These are phyloP conservation scores for Pycnonotus jocosus DNA, from an alignment of 2,113 vertebrate genomes.

Conservation along the genomic window DNA sequence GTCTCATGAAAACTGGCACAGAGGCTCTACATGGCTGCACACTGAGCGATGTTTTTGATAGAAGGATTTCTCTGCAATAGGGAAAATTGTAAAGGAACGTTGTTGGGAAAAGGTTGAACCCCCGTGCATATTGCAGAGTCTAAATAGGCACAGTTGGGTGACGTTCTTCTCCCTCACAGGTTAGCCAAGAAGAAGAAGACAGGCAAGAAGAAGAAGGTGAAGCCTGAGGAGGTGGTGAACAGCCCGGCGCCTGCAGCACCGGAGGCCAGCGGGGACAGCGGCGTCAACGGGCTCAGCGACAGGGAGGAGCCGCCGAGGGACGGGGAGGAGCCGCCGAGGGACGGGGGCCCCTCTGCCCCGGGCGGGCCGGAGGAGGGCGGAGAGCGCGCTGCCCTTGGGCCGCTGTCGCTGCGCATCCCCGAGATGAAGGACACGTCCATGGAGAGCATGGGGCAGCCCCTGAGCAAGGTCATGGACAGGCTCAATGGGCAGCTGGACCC, in stretches of 20 bases:
- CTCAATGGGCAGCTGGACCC: slow-evolving; percentile 81
- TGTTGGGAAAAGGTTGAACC: neutral
- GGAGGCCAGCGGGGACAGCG: neutral
- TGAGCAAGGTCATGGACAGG: slow-evolving; percentile 85
- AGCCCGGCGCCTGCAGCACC: fast-evolving
- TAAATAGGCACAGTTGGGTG: neutral
- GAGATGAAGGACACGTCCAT: slow-evolving; percentile 93
- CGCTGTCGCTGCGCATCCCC: slow-evolving; percentile 75
- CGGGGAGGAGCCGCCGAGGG: neutral
- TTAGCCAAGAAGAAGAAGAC: slow-evolving; percentile 86
- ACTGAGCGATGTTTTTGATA: fast-evolving
- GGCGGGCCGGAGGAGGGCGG: neutral
- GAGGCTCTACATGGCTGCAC: neutral
- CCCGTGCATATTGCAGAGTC: fast-evolving
- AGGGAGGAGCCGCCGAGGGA: neutral
- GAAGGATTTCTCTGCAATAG: neutral
- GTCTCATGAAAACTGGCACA: neutral
- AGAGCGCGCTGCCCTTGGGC: neutral
- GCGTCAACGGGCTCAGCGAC: neutral
- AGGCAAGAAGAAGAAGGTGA: slow-evolving; percentile 81
- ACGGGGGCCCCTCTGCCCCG: fast-evolving
- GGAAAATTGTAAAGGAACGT: neutral
- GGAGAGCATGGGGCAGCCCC: slow-evolving; percentile 84
- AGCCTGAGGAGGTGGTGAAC: slow-evolving; percentile 48
- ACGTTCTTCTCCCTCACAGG: slow-evolving; percentile 50